A percentile compares a stretch with the other conserved stretches of the same genome.
Conservation (phyloP, 2,888 invertebrate genomes). For the Zygaena filipendulae region DNA sequence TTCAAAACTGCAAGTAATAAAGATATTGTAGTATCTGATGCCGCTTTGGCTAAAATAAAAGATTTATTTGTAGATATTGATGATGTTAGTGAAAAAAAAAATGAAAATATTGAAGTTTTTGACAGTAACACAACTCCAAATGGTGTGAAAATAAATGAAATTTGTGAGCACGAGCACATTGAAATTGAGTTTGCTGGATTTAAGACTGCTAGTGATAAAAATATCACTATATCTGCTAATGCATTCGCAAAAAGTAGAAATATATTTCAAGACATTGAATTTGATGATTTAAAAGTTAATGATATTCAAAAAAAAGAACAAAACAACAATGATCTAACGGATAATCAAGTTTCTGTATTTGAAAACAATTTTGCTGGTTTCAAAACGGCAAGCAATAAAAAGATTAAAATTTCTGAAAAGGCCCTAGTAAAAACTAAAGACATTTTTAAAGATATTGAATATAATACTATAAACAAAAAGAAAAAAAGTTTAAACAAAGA, state of each 20-base stretch:
- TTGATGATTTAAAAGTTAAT: slow-evolving; percentile 1
- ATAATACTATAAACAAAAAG: not conserved
- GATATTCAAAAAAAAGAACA: not conserved
- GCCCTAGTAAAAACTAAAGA: slow-evolving; percentile 19
- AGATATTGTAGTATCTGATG: slow-evolving; percentile 24
- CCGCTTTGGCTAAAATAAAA: slow-evolving; percentile 20
- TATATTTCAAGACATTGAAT: slow-evolving; percentile 18
- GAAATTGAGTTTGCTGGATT: slow-evolving; percentile 25
- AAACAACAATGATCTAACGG: not conserved
- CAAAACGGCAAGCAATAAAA: slow-evolving; percentile 34
- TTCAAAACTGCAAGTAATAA: slow-evolving; percentile 36
- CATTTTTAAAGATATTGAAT: slow-evolving; percentile 22
- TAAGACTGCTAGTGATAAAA: slow-evolving; percentile 32
- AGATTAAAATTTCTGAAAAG: slow-evolving; percentile 23
- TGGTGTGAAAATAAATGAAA: slow-evolving; percentile 25
- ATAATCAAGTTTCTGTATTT: too few relatives aligned
- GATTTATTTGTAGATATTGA: slow-evolving; percentile 18
- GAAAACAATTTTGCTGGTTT: slow-evolving; percentile 22
- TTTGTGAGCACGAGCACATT: slow-evolving; percentile 28
- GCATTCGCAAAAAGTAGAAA: slow-evolving; percentile 21
- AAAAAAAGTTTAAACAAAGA: not conserved
- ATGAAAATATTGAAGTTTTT: slow-evolving; percentile 17
- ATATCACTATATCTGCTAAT: slow-evolving; percentile 24
- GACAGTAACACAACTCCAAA: too few relatives aligned
- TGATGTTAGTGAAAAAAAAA: slow-evolving; percentile 14